phyloP scores from a whole-genome alignment of 2,888 invertebrate genomes.

The Caenorhabditis sulstoni region DNA sequence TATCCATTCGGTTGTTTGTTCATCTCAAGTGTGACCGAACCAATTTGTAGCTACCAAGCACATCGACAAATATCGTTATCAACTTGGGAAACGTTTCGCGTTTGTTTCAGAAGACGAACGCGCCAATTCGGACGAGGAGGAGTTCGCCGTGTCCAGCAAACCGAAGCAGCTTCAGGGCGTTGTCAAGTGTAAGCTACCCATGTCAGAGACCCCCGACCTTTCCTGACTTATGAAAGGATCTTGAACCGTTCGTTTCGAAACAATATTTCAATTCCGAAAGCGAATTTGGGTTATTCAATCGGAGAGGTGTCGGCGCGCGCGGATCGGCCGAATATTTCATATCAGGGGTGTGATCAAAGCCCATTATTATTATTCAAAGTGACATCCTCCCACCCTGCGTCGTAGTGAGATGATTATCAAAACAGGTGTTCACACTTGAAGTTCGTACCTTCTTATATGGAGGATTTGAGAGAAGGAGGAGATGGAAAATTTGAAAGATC shows the following conservation, averaged over 20 bases:
- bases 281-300: slow-evolving; percentile 37
- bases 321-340: slow-evolving; percentile 18
- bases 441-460: background rate
- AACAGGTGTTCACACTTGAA: slow-evolving; percentile 4
- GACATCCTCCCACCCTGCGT: slow-evolving; percentile 36
- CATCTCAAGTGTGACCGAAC: slow-evolving; percentile 17
- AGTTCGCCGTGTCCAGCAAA: slow-evolving; percentile 84
- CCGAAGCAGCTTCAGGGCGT: slow-evolving; percentile 95
- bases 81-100: background rate
- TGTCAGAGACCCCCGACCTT: background rate
- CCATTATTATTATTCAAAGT: slow-evolving; percentile 46
- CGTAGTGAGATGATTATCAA: slow-evolving; percentile 23
- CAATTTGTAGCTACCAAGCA: slow-evolving; percentile 12
- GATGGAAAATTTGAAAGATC: no score
- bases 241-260: background rate
- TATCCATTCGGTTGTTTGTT: slow-evolving; percentile 9
- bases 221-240: no score
- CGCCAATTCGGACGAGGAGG: slow-evolving; percentile 76
- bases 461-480: no score
- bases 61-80: slow-evolving; percentile 20
- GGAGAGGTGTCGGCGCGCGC: slow-evolving; percentile 19
- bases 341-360: slow-evolving; percentile 34
- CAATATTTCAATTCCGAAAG: background rate
- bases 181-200: slow-evolving; percentile 87
- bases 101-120: slow-evolving; percentile 72